These are phyloP conservation scores for Protophormia terraenovae DNA, from an alignment of 2,888 invertebrate species.

Conservation along the genomic window DNA sequence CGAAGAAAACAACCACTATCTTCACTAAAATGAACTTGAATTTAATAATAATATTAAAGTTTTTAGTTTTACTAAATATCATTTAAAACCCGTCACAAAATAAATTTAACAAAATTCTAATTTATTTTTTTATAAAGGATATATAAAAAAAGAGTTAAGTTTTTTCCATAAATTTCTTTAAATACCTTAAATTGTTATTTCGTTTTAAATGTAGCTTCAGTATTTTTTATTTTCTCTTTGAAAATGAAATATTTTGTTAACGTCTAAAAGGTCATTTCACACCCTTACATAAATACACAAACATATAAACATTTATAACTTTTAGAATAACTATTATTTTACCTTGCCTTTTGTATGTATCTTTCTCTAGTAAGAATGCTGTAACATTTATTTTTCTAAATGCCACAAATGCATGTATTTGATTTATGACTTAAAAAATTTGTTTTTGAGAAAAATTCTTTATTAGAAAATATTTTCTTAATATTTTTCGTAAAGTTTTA, in stretches of 20 bases:
- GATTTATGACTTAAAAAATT: conserved; percentile 14
- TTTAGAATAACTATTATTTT: background rate
- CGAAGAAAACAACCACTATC: background rate
- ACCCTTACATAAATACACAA: background rate
- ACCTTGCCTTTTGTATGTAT: background rate
- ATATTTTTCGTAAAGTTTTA: background rate
- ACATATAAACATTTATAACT: background rate
- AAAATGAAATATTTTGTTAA: background rate
- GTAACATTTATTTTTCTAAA: background rate
- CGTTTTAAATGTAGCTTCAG: no score
- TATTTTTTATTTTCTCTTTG: no score
- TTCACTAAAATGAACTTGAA: no score
- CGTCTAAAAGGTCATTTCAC: background rate
- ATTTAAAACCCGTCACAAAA: no score
- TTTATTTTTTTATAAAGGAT: no score
- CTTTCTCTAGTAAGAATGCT: background rate
- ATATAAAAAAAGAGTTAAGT: no score
- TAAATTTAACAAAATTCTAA: no score
- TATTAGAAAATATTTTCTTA: background rate
- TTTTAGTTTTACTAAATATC: no score
- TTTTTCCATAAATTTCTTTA: background rate
- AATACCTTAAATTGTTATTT: background rate
- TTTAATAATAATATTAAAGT: background rate
- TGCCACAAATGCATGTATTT: background rate
- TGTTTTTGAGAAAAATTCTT: background rate